Percentiles rank a stretch among this genome's conserved stretches.
Conservation (phyloP, 2,888 invertebrate species). For the Acanthosepion esculentum region DNA sequence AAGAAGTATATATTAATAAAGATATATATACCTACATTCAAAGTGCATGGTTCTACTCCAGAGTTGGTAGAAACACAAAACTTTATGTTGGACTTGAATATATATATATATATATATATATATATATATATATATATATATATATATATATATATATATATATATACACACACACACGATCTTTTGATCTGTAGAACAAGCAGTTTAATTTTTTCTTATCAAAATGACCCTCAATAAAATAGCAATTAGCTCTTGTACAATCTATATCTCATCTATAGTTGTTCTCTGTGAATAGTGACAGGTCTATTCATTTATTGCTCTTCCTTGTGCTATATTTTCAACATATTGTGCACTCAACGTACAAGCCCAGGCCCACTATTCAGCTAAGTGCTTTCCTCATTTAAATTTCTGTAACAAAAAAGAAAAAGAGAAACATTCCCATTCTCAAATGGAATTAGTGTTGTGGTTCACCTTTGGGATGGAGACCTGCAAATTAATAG, state of each 20-base stretch:
- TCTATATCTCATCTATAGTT: background rate
- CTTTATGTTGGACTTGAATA: background rate
- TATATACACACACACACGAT: background rate
- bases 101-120: background rate
- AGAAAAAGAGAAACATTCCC: background rate
- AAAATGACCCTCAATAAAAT: background rate
- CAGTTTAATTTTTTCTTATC: background rate
- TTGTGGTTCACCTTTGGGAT: background rate
- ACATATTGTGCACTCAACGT: background rate
- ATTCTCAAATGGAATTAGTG: background rate
- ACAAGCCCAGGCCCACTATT: background rate
- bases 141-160: background rate
- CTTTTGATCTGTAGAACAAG: background rate
- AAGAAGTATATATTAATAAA: no score
- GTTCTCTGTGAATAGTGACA: background rate
- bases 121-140: background rate
- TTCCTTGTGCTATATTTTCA: background rate
- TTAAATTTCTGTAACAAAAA: background rate
- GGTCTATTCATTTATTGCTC: background rate
- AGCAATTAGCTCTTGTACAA: background rate
- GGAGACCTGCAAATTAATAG: no score
- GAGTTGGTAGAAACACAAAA: no score
- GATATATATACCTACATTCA: no score
- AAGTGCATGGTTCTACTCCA: no score
- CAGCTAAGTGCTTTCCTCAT: background rate